phyloP scores from a whole-genome alignment of 2,113 vertebrate species.

The Cephalopterus ornatus region DNA sequence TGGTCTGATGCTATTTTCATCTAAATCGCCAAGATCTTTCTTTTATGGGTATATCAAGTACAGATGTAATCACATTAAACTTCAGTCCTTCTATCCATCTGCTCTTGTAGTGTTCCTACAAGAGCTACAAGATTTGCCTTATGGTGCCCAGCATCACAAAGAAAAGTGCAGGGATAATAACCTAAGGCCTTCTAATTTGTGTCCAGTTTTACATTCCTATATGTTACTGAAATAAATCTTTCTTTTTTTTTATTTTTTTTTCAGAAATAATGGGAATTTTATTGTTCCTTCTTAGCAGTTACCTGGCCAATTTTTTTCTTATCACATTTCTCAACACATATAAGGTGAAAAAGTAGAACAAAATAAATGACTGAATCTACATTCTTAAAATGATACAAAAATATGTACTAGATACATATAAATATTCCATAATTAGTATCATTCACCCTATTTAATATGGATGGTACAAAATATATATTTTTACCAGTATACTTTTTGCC shows the following conservation, averaged over 20 bases:
- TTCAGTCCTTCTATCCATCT: background rate
- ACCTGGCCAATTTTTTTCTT: background rate
- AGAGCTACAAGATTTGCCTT: background rate
- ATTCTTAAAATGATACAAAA: background rate
- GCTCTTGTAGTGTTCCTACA: background rate
- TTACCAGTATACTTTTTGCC: background rate
- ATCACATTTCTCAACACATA: background rate
- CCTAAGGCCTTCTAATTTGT: background rate
- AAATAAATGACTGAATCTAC: background rate
- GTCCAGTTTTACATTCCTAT: background rate
- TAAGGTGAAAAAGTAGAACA: background rate
- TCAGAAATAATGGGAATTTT: background rate
- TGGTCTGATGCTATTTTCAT: background rate
- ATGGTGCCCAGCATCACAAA: background rate
- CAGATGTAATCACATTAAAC: background rate
- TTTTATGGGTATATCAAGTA: background rate
- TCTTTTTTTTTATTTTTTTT: background rate
- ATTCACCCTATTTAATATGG: background rate
- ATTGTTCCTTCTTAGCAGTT: background rate
- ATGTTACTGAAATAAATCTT: background rate
- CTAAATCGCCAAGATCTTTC: background rate
- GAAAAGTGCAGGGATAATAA: background rate
- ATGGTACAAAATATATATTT: background rate
- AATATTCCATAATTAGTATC: background rate
- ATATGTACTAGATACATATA: background rate